A percentile compares a stretch with the other conserved stretches of the same genome.
Evolutionary conservation across 2,888 invertebrate genomes (phyloP).

Genomic region (Cheilosia impressa): DNA sequence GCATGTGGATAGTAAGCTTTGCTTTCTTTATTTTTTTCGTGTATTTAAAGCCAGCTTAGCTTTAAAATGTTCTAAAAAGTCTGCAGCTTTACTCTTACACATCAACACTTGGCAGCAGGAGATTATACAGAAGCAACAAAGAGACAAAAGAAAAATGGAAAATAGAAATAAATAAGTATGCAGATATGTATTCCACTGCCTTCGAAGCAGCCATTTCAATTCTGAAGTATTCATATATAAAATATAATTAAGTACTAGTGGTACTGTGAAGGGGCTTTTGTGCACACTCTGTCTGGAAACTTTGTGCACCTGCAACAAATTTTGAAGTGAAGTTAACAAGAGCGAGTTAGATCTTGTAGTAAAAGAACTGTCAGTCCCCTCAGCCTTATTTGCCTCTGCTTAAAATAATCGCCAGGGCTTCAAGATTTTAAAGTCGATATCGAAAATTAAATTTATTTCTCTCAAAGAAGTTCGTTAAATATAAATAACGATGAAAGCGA

Average conservation of each 20-base stretch:
- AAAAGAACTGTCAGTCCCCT: not conserved
- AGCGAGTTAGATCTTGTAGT: not conserved
- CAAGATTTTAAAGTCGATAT: too few relatives aligned
- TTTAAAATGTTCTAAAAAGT: conserved; percentile 11
- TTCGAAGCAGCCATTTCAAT: conserved; percentile 12
- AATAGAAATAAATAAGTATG: not conserved
- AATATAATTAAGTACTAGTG: conserved; percentile 35
- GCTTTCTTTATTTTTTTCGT: not conserved
- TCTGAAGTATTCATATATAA: conserved; percentile 42
- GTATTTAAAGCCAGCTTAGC: conserved; percentile 1
- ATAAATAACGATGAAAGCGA: too few relatives aligned
- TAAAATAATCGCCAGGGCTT: too few relatives aligned
- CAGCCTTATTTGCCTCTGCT: too few relatives aligned
- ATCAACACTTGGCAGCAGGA: not conserved
- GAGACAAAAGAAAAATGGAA: not conserved
- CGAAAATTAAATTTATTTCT: too few relatives aligned
- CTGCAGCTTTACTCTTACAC: not conserved
- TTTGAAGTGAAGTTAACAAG: not conserved
- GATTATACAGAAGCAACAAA: conserved; percentile 3
- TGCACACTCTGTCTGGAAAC: conserved; percentile 12
- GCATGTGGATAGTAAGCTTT: not conserved
- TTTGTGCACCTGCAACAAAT: not conserved
- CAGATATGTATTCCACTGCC: not conserved
- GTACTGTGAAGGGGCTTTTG: conserved; percentile 21
- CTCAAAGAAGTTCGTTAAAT: too few relatives aligned